These are phyloP conservation scores for Pyrgilauda ruficollis DNA, from an alignment of 2,113 vertebrate species.

Conservation along the genomic window DNA sequence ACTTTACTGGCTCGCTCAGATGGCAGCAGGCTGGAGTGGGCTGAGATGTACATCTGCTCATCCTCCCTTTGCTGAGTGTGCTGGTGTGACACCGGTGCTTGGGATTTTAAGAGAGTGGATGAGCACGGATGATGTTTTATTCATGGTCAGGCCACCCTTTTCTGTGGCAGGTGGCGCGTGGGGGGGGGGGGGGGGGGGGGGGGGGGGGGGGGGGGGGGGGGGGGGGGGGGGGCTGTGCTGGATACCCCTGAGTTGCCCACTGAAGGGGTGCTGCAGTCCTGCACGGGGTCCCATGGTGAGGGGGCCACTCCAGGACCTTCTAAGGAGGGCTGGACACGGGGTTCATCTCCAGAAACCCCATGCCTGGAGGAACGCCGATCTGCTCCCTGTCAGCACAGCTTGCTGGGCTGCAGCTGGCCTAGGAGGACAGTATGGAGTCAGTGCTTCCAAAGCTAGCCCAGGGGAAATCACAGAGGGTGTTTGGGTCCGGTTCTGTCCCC, in stretches of 20 bases:
- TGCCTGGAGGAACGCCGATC: fast-evolving
- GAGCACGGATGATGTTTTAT: background rate
- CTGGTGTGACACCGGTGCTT: background rate
- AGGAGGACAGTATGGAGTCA: background rate
- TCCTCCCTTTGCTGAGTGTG: background rate
- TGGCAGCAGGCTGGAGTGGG: background rate
- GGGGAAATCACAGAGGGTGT: background rate
- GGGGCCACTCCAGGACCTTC: background rate
- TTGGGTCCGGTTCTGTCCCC: background rate
- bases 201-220: no score
- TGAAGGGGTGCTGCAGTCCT: background rate
- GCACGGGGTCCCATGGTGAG: fast-evolving
- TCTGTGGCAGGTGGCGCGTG: background rate
- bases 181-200: no score
- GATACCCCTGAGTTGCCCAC: background rate
- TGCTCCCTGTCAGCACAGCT: background rate
- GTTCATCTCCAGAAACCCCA: background rate
- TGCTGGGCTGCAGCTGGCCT: background rate
- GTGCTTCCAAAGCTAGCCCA: background rate
- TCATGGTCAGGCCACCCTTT: background rate
- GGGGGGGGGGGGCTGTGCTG: background rate
- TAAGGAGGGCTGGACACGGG: background rate
- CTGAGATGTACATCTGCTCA: background rate
- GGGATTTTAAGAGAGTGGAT: background rate
- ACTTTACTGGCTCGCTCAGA: fast-evolving